A percentile compares a stretch with the other conserved stretches of the same genome.
Conservation (phyloP, 2,888 invertebrate genomes). For the Amblyjoppa fuscipennis region DNA sequence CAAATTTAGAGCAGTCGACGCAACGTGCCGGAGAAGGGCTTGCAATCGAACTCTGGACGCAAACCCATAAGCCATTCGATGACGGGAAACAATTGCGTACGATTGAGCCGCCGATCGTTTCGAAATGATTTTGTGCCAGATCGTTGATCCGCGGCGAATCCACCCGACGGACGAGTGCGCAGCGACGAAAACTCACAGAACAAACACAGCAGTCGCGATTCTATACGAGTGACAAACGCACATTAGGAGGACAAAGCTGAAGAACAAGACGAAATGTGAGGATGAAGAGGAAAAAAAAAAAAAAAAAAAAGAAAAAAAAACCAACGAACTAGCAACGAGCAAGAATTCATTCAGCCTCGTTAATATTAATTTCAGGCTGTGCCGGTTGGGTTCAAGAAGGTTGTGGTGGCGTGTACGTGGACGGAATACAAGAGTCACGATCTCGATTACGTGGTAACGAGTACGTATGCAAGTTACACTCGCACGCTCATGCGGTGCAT, state of each 20-base stretch:
- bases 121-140: slow-evolving; percentile 56
- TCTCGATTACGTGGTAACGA: slow-evolving; percentile 67
- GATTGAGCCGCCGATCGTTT: slow-evolving; percentile 47
- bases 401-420: slow-evolving; percentile 68
- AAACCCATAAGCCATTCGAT: slow-evolving; percentile 41
- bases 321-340: slow-evolving; percentile 43
- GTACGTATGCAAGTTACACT: slow-evolving; percentile 45
- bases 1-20: not conserved
- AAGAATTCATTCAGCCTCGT: slow-evolving; percentile 70
- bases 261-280: slow-evolving; percentile 42
- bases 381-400: slow-evolving; percentile 71
- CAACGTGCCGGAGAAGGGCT: not conserved
- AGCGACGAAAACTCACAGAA: not conserved
- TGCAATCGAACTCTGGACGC: slow-evolving; percentile 1
- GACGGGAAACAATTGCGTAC: slow-evolving; percentile 40
- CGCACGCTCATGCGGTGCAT: not conserved
- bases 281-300: slow-evolving; percentile 15
- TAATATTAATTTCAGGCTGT: slow-evolving; percentile 72
- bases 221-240: not conserved
- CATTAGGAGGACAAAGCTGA: slow-evolving; percentile 9
- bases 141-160: slow-evolving; percentile 12
- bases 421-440: slow-evolving; percentile 66
- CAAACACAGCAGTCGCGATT: not conserved
- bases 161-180: not conserved
- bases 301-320: slow-evolving; percentile 5